Evolutionary conservation across 1,140 invertebrate species (phyloP), one percentile per base, ranked within the genome.

Genomic region (Brachionus manjavacas): DNA sequence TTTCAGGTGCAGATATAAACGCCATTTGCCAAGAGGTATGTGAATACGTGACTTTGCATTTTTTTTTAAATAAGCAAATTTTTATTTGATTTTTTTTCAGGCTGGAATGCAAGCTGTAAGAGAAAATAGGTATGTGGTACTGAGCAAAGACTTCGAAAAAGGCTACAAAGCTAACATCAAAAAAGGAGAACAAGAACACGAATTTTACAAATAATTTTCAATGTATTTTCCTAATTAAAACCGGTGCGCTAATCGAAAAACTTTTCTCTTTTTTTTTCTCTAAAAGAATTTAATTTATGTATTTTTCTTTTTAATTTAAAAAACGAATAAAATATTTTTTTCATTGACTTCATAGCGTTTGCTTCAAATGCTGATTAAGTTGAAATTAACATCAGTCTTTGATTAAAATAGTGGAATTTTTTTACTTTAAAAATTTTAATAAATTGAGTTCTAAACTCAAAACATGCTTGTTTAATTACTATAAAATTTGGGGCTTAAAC

Each of bases 121-220:
- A 84, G 97, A 99, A 90, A 99, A 99, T 91, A 93, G 97, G 72
- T 99, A 98, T 89, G 97, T 99, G 86, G 96, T 99, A 7, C 90
- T 99, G 41, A 94, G 95, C 2, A 99, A 99, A 91, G 98, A 99
- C 91, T 99, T 99, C 88, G 97, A 99, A 89, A 99, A 99, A 88
- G 95, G 94, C 31, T 99, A 99, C 90, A 99, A 99, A 88, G 99
- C 98, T 88, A 99, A 99, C 88, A 98, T 98, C 86, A 99, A 99
- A 91, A 99, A 99, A 88, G 96, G 99, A 90, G 96, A 98, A 91
- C 95, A 95, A 86, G 97, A 99, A 91, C 97, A 99, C 87, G 97
- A 99, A 90, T 99, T 99, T 90, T 99, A 99, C 89, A 99, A 98
- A 92, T 99, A 97, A 93, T 41, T 52, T 68, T 11, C 66, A 39